phyloP scores from a whole-genome alignment of 1,140 invertebrate species.

The Musca vetustissima region DNA sequence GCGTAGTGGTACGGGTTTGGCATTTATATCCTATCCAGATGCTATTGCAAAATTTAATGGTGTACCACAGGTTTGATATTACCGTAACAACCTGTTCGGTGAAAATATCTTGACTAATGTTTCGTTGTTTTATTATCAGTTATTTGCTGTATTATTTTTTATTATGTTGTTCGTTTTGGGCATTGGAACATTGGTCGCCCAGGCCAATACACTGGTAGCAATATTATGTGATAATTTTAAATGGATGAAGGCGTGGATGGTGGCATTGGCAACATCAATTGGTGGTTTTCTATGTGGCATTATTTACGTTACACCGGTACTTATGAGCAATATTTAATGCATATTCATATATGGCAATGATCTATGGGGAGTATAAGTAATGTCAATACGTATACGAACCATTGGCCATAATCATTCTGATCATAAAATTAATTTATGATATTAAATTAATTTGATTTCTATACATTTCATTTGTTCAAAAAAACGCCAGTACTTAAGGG shows the following conservation, averaged over 20 bases:
- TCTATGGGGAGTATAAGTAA: background rate
- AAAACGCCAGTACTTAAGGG: too few relatives aligned
- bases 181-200: constrained; percentile 71
- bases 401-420: too few relatives aligned
- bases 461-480: too few relatives aligned
- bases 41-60: constrained; percentile 80
- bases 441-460: too few relatives aligned
- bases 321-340: constrained; percentile 13
- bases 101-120: constrained; percentile 41
- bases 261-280: constrained; percentile 63
- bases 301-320: constrained; percentile 77
- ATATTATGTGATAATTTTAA: constrained; percentile 73
- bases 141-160: constrained; percentile 86
- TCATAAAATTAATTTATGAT: too few relatives aligned
- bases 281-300: constrained; percentile 70
- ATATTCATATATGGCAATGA: background rate
- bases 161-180: constrained; percentile 84
- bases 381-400: too few relatives aligned
- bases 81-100: constrained; percentile 30
- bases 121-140: constrained; percentile 23
- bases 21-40: constrained; percentile 87
- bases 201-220: constrained; percentile 68
- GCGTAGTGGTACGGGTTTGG: constrained; percentile 71
- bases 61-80: constrained; percentile 76
- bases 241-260: constrained; percentile 62